Percentiles rank a stretch among this genome's conserved stretches.
Evolutionary conservation across 2,888 invertebrate genomes (phyloP).

Genomic region (Trichopoda pennipes): DNA sequence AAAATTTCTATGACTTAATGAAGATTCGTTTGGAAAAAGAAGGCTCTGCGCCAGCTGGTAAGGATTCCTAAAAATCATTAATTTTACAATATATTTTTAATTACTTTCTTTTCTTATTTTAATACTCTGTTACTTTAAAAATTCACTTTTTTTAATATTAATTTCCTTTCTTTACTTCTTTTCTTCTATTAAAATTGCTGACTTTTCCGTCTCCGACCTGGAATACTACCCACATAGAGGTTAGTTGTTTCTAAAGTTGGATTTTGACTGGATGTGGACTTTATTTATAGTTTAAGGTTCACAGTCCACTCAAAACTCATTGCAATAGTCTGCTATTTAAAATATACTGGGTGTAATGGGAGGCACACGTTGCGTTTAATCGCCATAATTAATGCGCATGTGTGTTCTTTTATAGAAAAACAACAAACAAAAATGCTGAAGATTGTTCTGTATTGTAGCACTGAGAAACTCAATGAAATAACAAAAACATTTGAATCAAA

Average conservation of each 20-base stretch:
- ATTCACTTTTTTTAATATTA: too few species aligned
- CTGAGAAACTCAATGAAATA: slow-evolving; percentile 13
- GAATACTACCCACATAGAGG: slow-evolving; percentile 28
- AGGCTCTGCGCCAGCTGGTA: too few species aligned
- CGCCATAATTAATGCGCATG: slow-evolving; percentile 56
- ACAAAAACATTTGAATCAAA: background rate
- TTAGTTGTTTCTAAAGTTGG: slow-evolving; percentile 4
- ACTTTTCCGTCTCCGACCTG: background rate
- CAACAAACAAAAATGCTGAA: slow-evolving; percentile 32
- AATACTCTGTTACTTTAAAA: too few species aligned
- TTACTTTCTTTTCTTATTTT: too few species aligned
- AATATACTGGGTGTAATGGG: slow-evolving; percentile 13
- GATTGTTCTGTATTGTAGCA: slow-evolving; percentile 2
- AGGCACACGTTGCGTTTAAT: slow-evolving; percentile 16
- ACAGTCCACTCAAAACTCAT: slow-evolving; percentile 55
- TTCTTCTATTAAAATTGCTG: too few species aligned
- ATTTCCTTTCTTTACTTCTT: too few species aligned
- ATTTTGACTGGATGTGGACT: slow-evolving; percentile 52
- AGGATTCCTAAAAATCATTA: too few species aligned
- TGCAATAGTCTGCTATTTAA: slow-evolving; percentile 13
- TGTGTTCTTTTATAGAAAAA: slow-evolving; percentile 51
- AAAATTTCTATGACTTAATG: too few species aligned
- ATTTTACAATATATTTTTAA: too few species aligned
- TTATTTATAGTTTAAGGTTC: slow-evolving; percentile 37
- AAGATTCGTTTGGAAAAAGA: too few species aligned